Evolutionary conservation across 2,113 vertebrate genomes (phyloP).

Genomic region (Entomyzon cyanotis): DNA sequence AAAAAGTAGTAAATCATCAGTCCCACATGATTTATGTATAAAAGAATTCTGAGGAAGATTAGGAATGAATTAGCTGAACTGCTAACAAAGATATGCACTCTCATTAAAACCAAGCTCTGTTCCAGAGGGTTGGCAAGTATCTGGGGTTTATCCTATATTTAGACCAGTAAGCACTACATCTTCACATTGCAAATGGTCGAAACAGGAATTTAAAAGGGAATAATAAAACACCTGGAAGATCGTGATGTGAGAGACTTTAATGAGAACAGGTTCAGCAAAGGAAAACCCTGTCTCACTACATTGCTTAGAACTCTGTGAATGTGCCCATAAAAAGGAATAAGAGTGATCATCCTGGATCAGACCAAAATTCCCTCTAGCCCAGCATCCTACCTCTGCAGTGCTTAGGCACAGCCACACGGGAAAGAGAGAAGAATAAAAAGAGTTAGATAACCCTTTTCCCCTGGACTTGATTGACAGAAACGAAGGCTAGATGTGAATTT

Average conservation of each 20-base stretch:
- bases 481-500: background rate
- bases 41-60: conserved; percentile 52
- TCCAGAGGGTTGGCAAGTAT: conserved; percentile 9
- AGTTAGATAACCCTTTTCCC: background rate
- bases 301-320: background rate
- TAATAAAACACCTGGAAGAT: conserved; percentile 65
- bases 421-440: background rate
- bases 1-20: conserved; percentile 57
- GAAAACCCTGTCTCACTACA: background rate
- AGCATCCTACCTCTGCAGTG: background rate
- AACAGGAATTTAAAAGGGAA: conserved; percentile 62
- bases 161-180: conserved; percentile 30
- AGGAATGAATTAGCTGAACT: conserved; percentile 44
- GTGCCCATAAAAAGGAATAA: background rate
- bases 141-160: conserved; percentile 50
- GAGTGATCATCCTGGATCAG: background rate
- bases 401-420: background rate
- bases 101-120: conserved; percentile 53
- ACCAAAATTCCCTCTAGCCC: background rate
- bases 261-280: conserved; percentile 27
- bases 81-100: conserved; percentile 40
- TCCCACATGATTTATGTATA: conserved; percentile 48
- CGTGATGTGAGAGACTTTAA: background rate
- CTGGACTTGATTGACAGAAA: background rate
- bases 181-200: conserved; percentile 16